Evolutionary conservation across 2,888 invertebrate species (phyloP), one percentile per base, ranked within the genome.

Genomic region (Troglohyphantes excavatus): DNA sequence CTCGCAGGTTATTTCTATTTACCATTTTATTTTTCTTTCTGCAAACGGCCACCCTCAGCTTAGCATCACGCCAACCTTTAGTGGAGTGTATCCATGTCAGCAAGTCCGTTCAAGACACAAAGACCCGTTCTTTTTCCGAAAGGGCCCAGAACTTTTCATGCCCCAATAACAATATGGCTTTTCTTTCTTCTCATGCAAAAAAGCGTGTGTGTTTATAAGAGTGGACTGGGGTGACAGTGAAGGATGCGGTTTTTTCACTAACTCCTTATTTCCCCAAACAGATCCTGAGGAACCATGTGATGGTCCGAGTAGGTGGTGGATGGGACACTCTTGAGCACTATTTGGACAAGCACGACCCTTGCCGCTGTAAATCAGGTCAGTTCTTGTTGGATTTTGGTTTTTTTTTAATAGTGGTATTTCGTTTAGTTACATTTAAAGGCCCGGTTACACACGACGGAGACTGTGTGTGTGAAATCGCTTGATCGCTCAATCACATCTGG

Each of bases 241-340:
- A 33, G 29, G 67, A 70, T 39, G 33, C 21, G 29, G 29, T n/a
- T 39, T n/a, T n/a, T n/a, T n/a, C n/a, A n/a, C n/a, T n/a, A n/a
- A n/a, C n/a, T n/a, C n/a, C n/a, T n/a, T n/a, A n/a, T n/a, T n/a
- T n/a, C n/a, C n/a, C n/a, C n/a, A n/a, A n/a, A n/a, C 94, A 98
- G 98, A 98, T 99, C 92, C 95, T 99, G 78, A 96, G 98, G 82
- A 98, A 97, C 92, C 98, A 99, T 95, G 98, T 99, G 92, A 99
- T 99, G 99, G 98, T 99, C 46, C 96, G 99, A 92, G 97, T 98
- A 2, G 97, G 99, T 1, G 99, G 98, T 17, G 98, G 98, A 70
- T 99, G 98, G 99, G 98, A 98, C 94, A 98, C 98, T 0, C 94
- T 99, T 81, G 97, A 98, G 91, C 98, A 98, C 94, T 98, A 98